Evolutionary conservation across 2,888 invertebrate genomes (phyloP), one percentile per base, ranked within the genome.

Genomic region (Opisthograptis luteolata): DNA sequence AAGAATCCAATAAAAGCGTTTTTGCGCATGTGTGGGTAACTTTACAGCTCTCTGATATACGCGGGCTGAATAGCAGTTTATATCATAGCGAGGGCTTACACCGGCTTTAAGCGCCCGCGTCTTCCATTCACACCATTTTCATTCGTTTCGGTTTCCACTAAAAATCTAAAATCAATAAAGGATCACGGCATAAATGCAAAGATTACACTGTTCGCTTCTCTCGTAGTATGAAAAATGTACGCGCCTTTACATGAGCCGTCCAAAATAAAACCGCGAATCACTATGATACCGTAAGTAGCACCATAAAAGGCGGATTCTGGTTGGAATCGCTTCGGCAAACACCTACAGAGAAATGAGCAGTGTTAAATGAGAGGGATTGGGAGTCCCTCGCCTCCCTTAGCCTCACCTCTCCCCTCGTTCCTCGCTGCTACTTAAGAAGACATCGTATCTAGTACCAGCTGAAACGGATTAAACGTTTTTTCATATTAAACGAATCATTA

Each of bases 151-250:
- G 68, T 87, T 85, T 83, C 82, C 81, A 83, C 87, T 88, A 89
- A 89, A 89, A 90, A 90, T 89, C 89, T 89, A 89, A 90, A 90
- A 90, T 90, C 89, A 89, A 89, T 89, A 89, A 88, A 87, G 89
- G 89, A 89, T 90, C 88, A 87, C 77, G 73, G 84, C 72, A 86
- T 89, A 89, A 90, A 89, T 88, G 88, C 88, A 87, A 89, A 90
- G 90, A 90, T 90, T 90, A 90, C 81, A 73, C 75, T 84, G 83
- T 80, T 82, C 87, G 81, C 71, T 84, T 73, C 80, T 79, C 73
- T 81, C 81, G 77, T 73, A 76, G 80, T 81, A 79, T 88, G 88
- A 89, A 89, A 90, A 88, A 89, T 89, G 86, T 87, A 76, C 84
- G 82, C 77, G 80, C 81, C 75, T 81, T 81, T 84, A 87, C 84